Conservation (phyloP, 2,113 vertebrate genomes). For the Piliocolobus tephrosceles region DNA sequence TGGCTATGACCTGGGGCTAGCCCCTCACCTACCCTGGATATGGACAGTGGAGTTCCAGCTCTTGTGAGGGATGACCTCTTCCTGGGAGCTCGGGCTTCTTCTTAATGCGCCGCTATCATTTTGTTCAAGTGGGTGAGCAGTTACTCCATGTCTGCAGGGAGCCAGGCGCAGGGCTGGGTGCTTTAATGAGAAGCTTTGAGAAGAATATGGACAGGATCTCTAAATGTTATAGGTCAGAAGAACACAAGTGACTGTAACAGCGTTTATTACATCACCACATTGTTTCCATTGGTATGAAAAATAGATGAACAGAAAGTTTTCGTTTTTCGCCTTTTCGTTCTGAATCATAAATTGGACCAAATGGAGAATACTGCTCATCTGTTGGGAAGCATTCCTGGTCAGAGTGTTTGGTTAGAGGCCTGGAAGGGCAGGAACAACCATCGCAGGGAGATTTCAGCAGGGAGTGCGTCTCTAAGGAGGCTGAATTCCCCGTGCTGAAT, state of each 20-base stretch:
- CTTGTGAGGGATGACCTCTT: not conserved
- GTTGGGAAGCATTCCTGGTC: not conserved
- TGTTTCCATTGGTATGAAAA: not conserved
- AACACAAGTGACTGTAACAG: not conserved
- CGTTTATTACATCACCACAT: not conserved
- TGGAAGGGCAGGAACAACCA: not conserved
- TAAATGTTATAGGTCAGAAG: not conserved
- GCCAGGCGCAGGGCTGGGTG: not conserved
- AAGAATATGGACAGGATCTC: not conserved
- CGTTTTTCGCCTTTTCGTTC: not conserved
- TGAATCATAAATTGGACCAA: not conserved
- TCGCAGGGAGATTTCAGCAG: not conserved
- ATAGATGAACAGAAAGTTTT: constrained; percentile 20
- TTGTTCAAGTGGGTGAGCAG: not conserved
- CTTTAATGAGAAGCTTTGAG: constrained; percentile 3
- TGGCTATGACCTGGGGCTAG: not conserved
- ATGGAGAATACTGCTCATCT: not conserved
- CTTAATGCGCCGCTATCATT: not conserved
- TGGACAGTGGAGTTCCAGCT: not conserved
- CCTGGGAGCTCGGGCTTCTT: not conserved
- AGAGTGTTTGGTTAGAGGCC: not conserved
- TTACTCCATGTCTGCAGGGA: not conserved
- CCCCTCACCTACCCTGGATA: not conserved
- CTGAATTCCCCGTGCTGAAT: not conserved
- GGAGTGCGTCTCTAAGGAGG: not conserved